Percentiles rank a stretch among this genome's conserved stretches.
Evolutionary conservation across 2,113 vertebrate species (phyloP).

Genomic region (Plecturocebus donacophilus): DNA sequence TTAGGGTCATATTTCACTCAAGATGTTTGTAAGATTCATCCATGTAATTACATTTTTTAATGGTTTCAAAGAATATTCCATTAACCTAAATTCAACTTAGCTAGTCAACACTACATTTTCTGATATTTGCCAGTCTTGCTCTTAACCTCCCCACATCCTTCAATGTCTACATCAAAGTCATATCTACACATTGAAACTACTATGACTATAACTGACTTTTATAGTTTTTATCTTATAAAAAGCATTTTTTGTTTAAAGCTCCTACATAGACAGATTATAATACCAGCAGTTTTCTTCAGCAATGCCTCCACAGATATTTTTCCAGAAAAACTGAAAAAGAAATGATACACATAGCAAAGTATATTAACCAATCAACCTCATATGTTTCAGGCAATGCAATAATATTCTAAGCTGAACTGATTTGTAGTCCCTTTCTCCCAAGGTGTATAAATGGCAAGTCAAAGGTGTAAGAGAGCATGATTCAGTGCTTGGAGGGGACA

Average conservation of each 20-base stretch:
- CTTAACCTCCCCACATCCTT: background rate
- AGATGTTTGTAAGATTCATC: background rate
- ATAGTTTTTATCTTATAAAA: background rate
- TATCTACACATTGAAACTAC: background rate
- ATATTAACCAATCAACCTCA: background rate
- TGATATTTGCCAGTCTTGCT: background rate
- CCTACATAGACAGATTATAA: background rate
- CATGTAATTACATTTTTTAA: conserved; percentile 12
- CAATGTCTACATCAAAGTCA: background rate
- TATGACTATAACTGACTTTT: background rate
- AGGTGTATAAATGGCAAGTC: background rate
- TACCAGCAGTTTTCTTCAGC: background rate
- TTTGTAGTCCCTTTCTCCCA: background rate
- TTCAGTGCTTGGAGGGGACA: background rate
- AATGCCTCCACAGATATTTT: background rate
- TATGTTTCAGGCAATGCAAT: background rate
- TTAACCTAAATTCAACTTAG: background rate
- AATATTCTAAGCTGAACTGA: background rate
- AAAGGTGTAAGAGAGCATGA: background rate
- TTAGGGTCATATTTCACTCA: background rate
- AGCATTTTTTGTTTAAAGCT: background rate
- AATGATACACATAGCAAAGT: background rate
- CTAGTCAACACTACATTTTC: background rate
- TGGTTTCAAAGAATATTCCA: background rate
- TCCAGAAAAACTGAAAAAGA: conserved; percentile 8